Evolutionary conservation across 2,113 vertebrate species (phyloP).

Genomic region (Gymnorhina tibicen): DNA sequence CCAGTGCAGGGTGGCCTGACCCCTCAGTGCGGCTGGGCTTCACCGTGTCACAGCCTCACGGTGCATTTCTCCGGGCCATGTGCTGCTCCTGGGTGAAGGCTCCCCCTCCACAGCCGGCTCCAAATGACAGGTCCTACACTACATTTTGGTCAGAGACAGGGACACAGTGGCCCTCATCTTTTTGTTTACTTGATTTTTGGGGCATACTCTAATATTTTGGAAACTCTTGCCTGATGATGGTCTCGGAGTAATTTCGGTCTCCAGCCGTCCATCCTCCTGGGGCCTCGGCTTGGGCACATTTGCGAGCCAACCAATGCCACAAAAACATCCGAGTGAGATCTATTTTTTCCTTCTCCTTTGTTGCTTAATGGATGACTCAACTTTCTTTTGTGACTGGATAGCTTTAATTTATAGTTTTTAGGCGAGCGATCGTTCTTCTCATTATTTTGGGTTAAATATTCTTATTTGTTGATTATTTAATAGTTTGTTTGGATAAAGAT

Average conservation of each 20-base stretch:
- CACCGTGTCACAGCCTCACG: rapidly evolving
- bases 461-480: slow-evolving; percentile 71
- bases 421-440: slow-evolving; percentile 19
- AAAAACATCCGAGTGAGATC: slow-evolving; percentile 44
- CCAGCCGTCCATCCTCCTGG: neutral
- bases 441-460: slow-evolving; percentile 69
- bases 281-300: slow-evolving; percentile 4
- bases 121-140: rapidly evolving
- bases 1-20: neutral
- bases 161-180: neutral
- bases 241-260: neutral
- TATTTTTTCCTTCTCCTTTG: slow-evolving; percentile 59
- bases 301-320: slow-evolving; percentile 36
- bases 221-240: neutral
- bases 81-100: neutral
- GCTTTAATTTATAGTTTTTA: slow-evolving; percentile 72
- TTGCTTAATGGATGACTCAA: slow-evolving; percentile 70
- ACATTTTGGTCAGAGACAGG: neutral
- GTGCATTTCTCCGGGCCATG: rapidly evolving
- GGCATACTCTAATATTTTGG: neutral
- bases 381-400: slow-evolving; percentile 66
- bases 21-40: neutral
- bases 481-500: slow-evolving; percentile 70
- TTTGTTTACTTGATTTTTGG: neutral
- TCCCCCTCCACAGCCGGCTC: neutral